Conservation (phyloP, 2,797 vertebrate species). For the Myioborus melanocephalus region DNA sequence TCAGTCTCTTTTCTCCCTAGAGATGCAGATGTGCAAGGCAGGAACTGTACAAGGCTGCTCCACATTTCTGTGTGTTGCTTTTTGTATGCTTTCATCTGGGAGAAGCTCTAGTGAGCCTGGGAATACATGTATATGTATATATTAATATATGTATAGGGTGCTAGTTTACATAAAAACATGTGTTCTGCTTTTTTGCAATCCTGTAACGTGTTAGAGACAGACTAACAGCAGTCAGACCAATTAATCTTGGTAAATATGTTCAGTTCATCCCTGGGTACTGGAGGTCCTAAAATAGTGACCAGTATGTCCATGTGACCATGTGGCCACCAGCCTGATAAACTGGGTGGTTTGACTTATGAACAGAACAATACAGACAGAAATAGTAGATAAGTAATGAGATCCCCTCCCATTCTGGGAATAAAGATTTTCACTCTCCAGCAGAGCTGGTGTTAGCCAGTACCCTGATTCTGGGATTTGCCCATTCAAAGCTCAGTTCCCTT, state of each 20-base stretch:
- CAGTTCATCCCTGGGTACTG: neutral
- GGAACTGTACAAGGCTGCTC: neutral
- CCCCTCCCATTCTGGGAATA: neutral
- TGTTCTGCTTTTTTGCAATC: neutral
- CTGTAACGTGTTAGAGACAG: neutral
- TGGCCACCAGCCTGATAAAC: neutral
- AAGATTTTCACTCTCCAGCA: neutral
- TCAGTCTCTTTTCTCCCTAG: neutral
- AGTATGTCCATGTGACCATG: fast-evolving
- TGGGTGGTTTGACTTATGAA: neutral
- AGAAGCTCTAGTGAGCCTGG: neutral
- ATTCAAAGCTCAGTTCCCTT: neutral
- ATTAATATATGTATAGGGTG: neutral
- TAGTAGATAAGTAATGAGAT: neutral
- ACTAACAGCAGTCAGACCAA: neutral
- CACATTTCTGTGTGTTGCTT: neutral
- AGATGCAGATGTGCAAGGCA: neutral
- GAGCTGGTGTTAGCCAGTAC: neutral
- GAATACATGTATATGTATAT: neutral
- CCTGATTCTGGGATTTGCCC: neutral
- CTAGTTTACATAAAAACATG: neutral
- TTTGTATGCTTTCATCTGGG: neutral
- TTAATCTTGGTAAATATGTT: neutral
- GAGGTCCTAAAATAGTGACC: neutral
- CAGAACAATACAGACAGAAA: neutral